phyloP scores from a whole-genome alignment of 2,888 invertebrate species.

The Bembecia ichneumoniformis region DNA sequence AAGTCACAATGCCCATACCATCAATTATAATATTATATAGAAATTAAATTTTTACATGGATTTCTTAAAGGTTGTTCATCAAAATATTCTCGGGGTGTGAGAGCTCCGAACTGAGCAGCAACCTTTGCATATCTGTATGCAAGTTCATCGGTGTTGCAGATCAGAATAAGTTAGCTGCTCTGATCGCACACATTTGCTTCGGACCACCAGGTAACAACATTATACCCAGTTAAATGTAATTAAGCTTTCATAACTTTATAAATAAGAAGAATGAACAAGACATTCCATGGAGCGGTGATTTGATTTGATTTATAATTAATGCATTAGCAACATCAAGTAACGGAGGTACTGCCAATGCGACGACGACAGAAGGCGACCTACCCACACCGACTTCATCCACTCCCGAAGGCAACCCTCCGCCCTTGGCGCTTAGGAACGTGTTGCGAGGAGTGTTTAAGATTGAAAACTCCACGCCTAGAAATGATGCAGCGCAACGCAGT shows the following conservation, averaged over 20 bases:
- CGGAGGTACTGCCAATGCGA: slow-evolving; percentile 34
- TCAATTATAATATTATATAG: too few species aligned
- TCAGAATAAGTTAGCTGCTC: slow-evolving; percentile 40
- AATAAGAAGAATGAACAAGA: background rate
- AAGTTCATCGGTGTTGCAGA: slow-evolving; percentile 59
- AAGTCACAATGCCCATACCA: too few species aligned
- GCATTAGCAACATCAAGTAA: slow-evolving; percentile 19
- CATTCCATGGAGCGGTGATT: too few species aligned
- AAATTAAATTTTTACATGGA: too few species aligned
- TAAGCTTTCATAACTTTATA: background rate
- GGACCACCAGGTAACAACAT: slow-evolving; percentile 37
- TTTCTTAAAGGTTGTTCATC: slow-evolving; percentile 43
- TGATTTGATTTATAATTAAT: background rate
- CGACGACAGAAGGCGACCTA: slow-evolving; percentile 54
- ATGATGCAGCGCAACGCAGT: slow-evolving; percentile 30
- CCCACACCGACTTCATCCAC: slow-evolving; percentile 58
- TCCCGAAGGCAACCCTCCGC: slow-evolving; percentile 44
- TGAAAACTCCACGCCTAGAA: slow-evolving; percentile 29
- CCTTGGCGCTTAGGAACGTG: slow-evolving; percentile 53
- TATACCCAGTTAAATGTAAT: background rate
- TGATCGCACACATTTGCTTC: slow-evolving; percentile 49
- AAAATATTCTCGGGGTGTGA: slow-evolving; percentile 62
- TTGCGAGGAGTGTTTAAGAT: slow-evolving; percentile 54
- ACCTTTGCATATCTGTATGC: slow-evolving; percentile 55
- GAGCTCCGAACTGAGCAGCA: slow-evolving; percentile 37